Evolutionary conservation across 2,888 invertebrate genomes (phyloP), one percentile per base, ranked within the genome.

Genomic region (Polydrusus pterygomalis): DNA sequence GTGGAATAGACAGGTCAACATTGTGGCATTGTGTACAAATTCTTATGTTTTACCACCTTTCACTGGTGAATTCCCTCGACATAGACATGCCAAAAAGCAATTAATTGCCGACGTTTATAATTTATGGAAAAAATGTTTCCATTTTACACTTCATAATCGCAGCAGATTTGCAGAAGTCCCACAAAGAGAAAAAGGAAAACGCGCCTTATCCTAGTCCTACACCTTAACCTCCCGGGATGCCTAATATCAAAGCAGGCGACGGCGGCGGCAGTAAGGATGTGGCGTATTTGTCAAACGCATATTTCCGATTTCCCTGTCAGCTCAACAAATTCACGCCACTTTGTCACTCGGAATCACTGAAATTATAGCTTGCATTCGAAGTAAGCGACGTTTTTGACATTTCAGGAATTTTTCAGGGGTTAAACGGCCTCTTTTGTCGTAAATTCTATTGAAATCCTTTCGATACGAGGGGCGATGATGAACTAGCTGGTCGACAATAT

Each of bases 271-370:
- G 69, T 70, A 69, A 64, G 34, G 64, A 74, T 74, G 69, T 51
- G 67, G 65, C 70, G 70, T 75, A 75, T 75, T 75, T 75, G 47
- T 75, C 70, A 75, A 75, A 70, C 70, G 75, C 75, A 75, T 75
- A 70, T 75, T 75, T 75, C 75, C 75, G 75, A 75, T 75, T 75
- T 75, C 70, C 25, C 56, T 67, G 70, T 70, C 70, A 70, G 60
- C 49, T 71, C 70, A 60, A 75, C 67, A 70, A 74, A 75, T 75
- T 75, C 65, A 75, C 75, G 75, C 60, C 75, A 75, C 75, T 75
- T 75, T 75, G 75, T 75, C 75, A 75, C 70, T 65, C 70, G 70
- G 64, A 75, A 75, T 75, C 75, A 65, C 75, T 45, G 70, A 75
- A 75, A 75, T 75, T 75, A 75, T 70, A 75, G 70, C 65, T 47